A percentile compares a stretch with the other conserved stretches of the same genome.
Evolutionary conservation across 2,797 vertebrate genomes (phyloP).

Genomic region (Sebastolobus altivelis): DNA sequence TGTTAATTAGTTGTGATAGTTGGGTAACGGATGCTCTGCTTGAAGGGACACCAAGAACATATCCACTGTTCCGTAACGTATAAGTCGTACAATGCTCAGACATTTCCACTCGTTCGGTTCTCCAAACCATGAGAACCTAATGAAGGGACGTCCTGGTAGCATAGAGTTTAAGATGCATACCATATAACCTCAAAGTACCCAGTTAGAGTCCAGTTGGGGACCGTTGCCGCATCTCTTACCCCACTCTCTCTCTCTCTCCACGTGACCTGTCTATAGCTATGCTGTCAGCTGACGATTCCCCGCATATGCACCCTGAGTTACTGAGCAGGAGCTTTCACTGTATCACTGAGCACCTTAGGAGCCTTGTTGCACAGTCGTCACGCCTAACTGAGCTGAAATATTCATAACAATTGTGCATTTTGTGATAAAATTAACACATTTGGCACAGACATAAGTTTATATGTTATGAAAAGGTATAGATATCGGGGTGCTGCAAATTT

Average conservation of each 20-base stretch:
- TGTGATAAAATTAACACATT: no score
- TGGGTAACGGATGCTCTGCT: conserved; percentile 30
- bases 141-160: neutral
- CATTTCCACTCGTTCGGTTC: conserved; percentile 12
- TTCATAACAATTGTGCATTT: no score
- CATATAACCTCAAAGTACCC: neutral
- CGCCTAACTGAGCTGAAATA: no score
- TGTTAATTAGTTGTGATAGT: conserved; percentile 43
- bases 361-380: neutral
- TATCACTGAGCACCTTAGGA: neutral
- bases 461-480: no score
- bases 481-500: no score
- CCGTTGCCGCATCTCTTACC: neutral
- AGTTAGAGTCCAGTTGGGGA: neutral
- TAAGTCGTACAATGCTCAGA: conserved; percentile 13
- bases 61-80: conserved; percentile 23
- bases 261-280: no score
- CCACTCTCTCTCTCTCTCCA: neutral
- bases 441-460: no score
- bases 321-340: neutral
- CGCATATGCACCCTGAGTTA: neutral
- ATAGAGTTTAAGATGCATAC: neutral
- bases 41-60: conserved; percentile 45
- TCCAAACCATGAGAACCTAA: neutral
- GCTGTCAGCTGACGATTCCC: neutral